phyloP scores from a whole-genome alignment of 2,113 vertebrate genomes.

The Lutjanus erythropterus region DNA sequence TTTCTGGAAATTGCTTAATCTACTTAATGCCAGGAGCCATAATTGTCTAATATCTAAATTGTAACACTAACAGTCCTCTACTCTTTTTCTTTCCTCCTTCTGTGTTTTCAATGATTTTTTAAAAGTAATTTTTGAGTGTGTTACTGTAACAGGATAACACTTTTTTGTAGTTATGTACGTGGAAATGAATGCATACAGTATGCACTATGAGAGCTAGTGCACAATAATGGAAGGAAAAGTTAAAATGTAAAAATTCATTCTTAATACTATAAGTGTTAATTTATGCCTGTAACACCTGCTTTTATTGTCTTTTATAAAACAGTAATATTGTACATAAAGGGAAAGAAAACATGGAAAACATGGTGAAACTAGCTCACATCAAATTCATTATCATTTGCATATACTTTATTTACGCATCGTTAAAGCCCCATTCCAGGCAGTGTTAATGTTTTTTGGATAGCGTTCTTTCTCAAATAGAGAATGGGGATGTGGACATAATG shows the following conservation, averaged over 20 bases:
- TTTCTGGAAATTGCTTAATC: constrained; percentile 9
- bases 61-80: neutral
- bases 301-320: no score
- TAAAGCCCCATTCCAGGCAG: no score
- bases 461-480: no score
- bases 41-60: constrained; percentile 4
- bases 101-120: neutral
- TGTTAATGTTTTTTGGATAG: no score
- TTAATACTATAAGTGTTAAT: neutral
- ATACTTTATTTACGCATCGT: no score
- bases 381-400: neutral
- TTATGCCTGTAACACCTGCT: neutral
- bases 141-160: neutral
- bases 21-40: neutral
- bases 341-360: neutral
- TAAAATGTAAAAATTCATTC: neutral
- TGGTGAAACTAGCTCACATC: neutral
- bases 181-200: neutral
- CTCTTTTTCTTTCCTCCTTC: neutral
- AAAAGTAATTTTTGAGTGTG: neutral
- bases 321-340: neutral
- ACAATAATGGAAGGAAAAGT: neutral
- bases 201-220: neutral
- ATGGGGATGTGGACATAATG: no score
- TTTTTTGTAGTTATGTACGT: neutral